Evolutionary conservation across 2,113 vertebrate genomes (phyloP), one percentile per base, ranked within the genome.

Genomic region (Tyrannus savana): DNA sequence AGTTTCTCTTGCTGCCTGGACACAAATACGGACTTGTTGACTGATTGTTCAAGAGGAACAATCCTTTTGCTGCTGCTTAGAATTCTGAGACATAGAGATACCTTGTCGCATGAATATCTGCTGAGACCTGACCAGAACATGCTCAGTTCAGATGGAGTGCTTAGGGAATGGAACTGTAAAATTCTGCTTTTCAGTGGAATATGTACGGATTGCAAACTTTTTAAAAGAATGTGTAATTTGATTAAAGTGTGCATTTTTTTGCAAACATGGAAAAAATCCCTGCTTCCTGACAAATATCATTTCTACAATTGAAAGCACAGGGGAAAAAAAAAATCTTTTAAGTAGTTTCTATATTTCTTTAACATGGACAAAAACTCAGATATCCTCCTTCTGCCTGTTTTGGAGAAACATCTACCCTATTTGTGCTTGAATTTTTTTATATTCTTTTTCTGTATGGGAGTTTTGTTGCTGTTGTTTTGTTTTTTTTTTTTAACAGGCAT

Each of bases 11-110:
- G 19, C 21, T 74, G 12, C 7, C 41, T 76, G 7, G 15, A 14
- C 18, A 49, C 30, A 89, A 47, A 56, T 15, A n/a, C 1, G 46
- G 10, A 15, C 17, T 33, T 44, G 15, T 21, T 0, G 0, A 50
- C 12, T 35, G 3, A 2, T 35, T 82, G 8, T n/a, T 84, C 28
- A 47, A 50, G 19, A 69, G 12, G 16, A 76, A 25, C 5, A 53
- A 44, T 12, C 7, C 3, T 73, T 86, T 69, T 69, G 4, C 33
- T 72, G 9, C 10, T 2, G 0, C 39, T n/a, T 67, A 5, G 19
- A 79, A 31, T 67, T 90, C 63, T 64, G 69, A 71, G 41, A 35
- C 11, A 46, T 5, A 60, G 21, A 72, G 33, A 8, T 49, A 47
- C 19, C 5, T 19, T 19, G 24, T 21, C 12, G 9, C 25, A 59